phyloP scores from a whole-genome alignment of 2,797 vertebrate genomes.

The Pangasius djambal region DNA sequence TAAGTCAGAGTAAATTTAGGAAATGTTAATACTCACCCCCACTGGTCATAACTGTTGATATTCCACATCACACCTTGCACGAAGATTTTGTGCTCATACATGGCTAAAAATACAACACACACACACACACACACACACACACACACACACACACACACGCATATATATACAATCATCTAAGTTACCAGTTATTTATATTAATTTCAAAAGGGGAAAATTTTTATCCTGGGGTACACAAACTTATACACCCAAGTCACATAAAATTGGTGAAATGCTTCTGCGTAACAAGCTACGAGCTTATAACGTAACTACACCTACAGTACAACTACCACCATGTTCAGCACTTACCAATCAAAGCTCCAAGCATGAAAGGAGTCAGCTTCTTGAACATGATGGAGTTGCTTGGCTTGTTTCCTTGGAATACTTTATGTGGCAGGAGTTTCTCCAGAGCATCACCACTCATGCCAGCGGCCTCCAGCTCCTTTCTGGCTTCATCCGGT shows the following conservation, averaged over 20 bases:
- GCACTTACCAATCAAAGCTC: conserved; percentile 91
- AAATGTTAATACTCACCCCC: conserved; percentile 85
- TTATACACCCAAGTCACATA: neutral
- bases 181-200: neutral
- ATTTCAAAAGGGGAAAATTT: neutral
- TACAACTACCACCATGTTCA: neutral
- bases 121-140: too few relatives aligned
- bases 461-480: conserved; percentile 85
- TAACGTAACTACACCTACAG: neutral
- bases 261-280: neutral
- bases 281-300: neutral
- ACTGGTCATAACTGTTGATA: conserved; percentile 99
- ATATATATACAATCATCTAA: neutral
- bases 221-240: neutral
- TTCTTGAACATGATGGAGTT: conserved; percentile 95
- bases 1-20: neutral
- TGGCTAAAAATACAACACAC: conserved; percentile 70
- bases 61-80: conserved; percentile 96
- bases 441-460: conserved; percentile 85
- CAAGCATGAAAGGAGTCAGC: conserved; percentile 88
- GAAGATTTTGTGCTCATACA: conserved; percentile 99
- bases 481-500: conserved; percentile 86
- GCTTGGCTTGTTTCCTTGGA: conserved; percentile 96
- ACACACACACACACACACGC: neutral
- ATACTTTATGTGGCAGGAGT: conserved; percentile 96